phyloP scores from a whole-genome alignment of 2,113 vertebrate genomes.

The Morone chrysops region DNA sequence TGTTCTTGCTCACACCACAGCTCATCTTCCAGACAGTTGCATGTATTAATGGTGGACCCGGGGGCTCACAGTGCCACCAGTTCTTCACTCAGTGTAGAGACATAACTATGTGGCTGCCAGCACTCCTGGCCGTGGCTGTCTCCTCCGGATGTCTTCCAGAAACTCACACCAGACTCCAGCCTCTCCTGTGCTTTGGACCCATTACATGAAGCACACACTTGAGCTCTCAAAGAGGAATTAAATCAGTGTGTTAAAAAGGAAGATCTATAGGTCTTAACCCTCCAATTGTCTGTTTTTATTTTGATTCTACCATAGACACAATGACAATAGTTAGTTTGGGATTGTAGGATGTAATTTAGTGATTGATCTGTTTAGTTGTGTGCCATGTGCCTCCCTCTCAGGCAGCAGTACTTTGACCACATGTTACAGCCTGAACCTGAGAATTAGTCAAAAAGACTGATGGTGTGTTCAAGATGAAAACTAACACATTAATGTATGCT shows the following conservation, averaged over 20 bases:
- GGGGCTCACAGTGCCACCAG: constrained; percentile 44
- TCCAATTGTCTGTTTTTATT: constrained; percentile 20
- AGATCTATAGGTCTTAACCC: not conserved
- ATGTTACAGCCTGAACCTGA: constrained; percentile 46
- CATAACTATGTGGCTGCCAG: constrained; percentile 36
- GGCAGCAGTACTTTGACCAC: constrained; percentile 41
- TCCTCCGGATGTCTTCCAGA: constrained; percentile 24
- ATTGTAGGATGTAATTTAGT: constrained; percentile 40
- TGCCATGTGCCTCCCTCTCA: constrained; percentile 33
- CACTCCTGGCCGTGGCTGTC: constrained; percentile 32
- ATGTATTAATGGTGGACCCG: constrained; percentile 61
- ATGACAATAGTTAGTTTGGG: constrained; percentile 4
- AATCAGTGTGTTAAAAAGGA: constrained; percentile 30
- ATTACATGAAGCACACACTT: constrained; percentile 1
- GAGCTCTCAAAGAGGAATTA: constrained; percentile 16
- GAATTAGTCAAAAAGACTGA: constrained; percentile 81
- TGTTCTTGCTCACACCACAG: constrained; percentile 44
- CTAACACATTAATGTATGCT: constrained; percentile 67
- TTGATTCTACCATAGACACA: constrained; percentile 6
- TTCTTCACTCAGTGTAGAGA: constrained; percentile 49
- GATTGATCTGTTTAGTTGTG: constrained; percentile 62
- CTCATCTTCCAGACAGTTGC: constrained; percentile 69
- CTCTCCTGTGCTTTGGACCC: constrained; percentile 23
- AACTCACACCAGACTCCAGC: constrained; percentile 30
- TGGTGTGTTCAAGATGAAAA: constrained; percentile 81